A percentile compares a stretch with the other conserved stretches of the same genome.
Evolutionary conservation across 2,797 vertebrate species (phyloP).

Genomic region (Tympanoctomys barrerae): DNA sequence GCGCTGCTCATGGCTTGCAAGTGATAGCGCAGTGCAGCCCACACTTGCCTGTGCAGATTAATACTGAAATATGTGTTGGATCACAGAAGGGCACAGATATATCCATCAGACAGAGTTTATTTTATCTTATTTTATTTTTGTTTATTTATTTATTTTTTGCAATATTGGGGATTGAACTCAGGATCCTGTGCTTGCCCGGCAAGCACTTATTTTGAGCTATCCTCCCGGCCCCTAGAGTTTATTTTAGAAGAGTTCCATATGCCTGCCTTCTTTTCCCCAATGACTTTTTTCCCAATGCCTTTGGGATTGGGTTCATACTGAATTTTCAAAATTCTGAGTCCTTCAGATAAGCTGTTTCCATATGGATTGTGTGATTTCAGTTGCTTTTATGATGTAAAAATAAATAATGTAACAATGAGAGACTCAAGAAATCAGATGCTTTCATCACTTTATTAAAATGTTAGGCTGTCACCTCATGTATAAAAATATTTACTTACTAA

Average conservation of each 20-base stretch:
- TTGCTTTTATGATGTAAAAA: not conserved
- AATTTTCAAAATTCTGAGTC: not conserved
- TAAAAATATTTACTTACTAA: conserved; percentile 43
- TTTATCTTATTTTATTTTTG: not conserved
- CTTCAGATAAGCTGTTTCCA: conserved; percentile 24
- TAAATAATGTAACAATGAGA: not conserved
- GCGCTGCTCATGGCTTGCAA: conserved; percentile 35
- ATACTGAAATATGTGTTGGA: not conserved
- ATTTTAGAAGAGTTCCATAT: conserved; percentile 33
- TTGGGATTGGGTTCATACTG: not conserved
- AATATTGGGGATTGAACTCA: too few relatives aligned
- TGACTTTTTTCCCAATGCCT: not conserved
- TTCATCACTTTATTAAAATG: conserved; percentile 6
- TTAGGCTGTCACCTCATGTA: not conserved
- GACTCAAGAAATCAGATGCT: not conserved
- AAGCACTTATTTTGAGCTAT: too few relatives aligned
- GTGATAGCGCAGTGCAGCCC: not conserved
- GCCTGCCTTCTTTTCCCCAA: not conserved
- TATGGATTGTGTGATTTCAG: not conserved
- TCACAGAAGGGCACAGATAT: not conserved
- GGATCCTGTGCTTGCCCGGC: too few relatives aligned
- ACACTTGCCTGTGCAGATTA: conserved; percentile 5
- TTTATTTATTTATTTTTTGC: too few relatives aligned
- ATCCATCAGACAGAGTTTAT: not conserved
- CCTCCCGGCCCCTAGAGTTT: not conserved